A percentile compares a stretch with the other conserved stretches of the same genome.
phyloP scores from a whole-genome alignment of 1,140 invertebrate genomes.

The Rhyzopertha dominica region DNA sequence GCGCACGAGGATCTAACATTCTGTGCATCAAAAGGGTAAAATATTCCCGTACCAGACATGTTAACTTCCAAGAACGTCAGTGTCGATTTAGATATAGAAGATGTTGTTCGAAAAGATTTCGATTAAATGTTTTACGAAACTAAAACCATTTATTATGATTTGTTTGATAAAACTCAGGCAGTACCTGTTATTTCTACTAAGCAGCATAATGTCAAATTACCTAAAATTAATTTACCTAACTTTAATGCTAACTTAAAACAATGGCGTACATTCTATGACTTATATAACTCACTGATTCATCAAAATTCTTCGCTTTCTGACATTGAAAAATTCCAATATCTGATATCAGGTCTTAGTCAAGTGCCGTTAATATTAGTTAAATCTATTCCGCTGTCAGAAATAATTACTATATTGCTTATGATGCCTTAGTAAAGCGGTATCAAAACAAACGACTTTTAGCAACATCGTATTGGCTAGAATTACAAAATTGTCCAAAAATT shows the following conservation, averaged over 20 bases:
- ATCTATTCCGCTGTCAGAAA: background rate
- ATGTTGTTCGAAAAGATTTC: constrained; percentile 1
- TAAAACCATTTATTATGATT: constrained; percentile 1
- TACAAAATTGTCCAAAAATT: no score
- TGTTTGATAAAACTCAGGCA: background rate
- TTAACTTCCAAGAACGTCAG: background rate
- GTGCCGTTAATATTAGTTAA: constrained; percentile 2
- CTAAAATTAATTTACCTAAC: background rate
- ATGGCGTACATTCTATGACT: background rate
- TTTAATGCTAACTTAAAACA: background rate
- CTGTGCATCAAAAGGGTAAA: no score
- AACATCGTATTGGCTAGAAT: background rate
- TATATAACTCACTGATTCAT: no score
- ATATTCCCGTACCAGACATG: no score
- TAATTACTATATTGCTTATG: constrained; percentile 6
- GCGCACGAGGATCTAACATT: no score
- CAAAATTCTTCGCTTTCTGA: background rate
- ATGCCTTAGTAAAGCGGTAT: constrained; percentile 1
- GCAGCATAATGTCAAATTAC: background rate
- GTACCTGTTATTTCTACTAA: no score
- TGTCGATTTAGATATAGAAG: background rate
- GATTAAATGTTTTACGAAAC: background rate
- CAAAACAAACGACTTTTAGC: background rate
- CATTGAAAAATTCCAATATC: constrained; percentile 9
- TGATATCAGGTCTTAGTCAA: background rate